Conservation (phyloP, 1,140 invertebrate genomes). For the Camponotus pennsylvanicus region DNA sequence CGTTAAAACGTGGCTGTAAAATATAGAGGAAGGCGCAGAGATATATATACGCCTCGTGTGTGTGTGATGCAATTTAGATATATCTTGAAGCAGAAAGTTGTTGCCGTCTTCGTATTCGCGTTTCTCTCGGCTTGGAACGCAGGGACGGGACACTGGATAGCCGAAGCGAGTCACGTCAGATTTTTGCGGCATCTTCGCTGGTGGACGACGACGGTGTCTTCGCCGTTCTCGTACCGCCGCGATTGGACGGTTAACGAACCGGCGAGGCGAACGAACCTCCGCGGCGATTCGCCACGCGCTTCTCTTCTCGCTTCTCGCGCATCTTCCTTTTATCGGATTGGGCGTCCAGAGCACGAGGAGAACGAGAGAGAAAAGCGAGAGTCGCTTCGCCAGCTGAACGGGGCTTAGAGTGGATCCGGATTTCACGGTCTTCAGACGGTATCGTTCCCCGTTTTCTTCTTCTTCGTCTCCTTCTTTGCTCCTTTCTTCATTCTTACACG, state of each 20-base stretch:
- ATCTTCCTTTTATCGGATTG: slow-evolving; percentile 76
- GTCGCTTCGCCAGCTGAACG: slow-evolving; percentile 68
- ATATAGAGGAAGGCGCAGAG: slow-evolving; percentile 13
- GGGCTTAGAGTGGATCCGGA: slow-evolving; percentile 73
- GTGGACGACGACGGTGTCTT: slow-evolving; percentile 54
- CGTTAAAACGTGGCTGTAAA: neutral
- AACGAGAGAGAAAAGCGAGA: slow-evolving; percentile 58
- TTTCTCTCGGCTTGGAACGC: slow-evolving; percentile 49
- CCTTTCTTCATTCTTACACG: slow-evolving; percentile 64
- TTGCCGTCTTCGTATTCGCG: slow-evolving; percentile 29
- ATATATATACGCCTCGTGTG: neutral
- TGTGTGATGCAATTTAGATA: neutral
- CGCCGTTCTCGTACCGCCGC: slow-evolving; percentile 58
- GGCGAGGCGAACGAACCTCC: slow-evolving; percentile 71
- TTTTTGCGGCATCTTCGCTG: slow-evolving; percentile 73
- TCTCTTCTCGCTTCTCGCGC: slow-evolving; percentile 71
- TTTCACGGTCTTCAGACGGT: slow-evolving; percentile 77
- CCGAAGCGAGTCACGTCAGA: slow-evolving; percentile 64
- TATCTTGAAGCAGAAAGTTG: slow-evolving; percentile 24
- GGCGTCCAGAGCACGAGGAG: slow-evolving; percentile 50
- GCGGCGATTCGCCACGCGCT: slow-evolving; percentile 74
- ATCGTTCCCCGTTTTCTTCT: slow-evolving; percentile 70
- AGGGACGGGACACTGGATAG: slow-evolving; percentile 50
- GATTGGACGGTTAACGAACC: slow-evolving; percentile 78
- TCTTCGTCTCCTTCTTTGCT: slow-evolving; percentile 60